Conservation (phyloP, 2,113 vertebrate species). For the Urocolius indicus region DNA sequence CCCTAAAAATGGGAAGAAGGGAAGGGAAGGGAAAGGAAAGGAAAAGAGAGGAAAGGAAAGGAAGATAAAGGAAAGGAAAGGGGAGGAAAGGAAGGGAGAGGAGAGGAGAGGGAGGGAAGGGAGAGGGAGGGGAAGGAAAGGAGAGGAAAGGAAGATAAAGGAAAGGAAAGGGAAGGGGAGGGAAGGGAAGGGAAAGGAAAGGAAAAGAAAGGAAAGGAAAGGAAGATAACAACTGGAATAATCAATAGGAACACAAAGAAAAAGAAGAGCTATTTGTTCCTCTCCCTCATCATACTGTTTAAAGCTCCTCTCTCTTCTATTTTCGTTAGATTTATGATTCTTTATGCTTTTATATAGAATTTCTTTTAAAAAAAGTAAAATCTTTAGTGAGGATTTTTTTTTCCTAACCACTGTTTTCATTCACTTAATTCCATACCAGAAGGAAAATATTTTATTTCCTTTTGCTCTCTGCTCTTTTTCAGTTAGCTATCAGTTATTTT, state of each 20-base stretch:
- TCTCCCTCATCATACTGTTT: not conserved
- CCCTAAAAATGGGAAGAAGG: not conserved
- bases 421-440: not conserved
- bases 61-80: too few species aligned
- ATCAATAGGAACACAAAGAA: not conserved
- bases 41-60: too few species aligned
- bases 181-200: not conserved
- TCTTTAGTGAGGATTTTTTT: not conserved
- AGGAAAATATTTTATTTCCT: not conserved
- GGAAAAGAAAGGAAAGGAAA: not conserved
- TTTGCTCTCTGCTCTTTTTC: not conserved
- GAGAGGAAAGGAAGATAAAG: too few species aligned
- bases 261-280: not conserved
- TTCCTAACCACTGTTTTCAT: not conserved
- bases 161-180: too few species aligned
- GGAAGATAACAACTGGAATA: not conserved
- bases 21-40: too few species aligned
- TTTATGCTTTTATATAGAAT: not conserved
- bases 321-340: not conserved
- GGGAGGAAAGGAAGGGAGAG: too few species aligned
- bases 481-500: not conserved
- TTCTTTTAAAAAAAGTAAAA: not conserved
- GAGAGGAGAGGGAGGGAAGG: too few species aligned
- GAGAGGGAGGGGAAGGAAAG: too few species aligned
- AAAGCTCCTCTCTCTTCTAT: not conserved